Conservation (phyloP, 35 echinoderm and acorn worm genomes). For the Anneissia japonica region DNA sequence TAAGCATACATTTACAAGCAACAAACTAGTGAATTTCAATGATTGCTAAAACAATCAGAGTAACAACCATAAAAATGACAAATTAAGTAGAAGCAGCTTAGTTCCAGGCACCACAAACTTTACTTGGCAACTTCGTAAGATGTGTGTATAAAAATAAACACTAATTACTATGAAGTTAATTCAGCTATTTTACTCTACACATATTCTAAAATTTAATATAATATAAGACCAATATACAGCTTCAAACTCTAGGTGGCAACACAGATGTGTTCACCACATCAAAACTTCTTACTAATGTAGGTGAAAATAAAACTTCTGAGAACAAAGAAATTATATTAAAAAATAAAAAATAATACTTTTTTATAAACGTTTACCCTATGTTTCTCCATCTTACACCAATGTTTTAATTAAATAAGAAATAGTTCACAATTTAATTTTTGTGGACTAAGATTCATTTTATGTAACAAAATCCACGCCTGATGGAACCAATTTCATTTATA, state of each 20-base stretch:
- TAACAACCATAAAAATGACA: too few relatives aligned
- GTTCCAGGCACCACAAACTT: too few relatives aligned
- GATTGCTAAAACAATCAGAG: too few relatives aligned
- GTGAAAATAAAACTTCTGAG: background rate
- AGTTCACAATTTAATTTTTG: background rate
- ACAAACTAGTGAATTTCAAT: too few relatives aligned
- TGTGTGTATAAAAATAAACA: too few relatives aligned
- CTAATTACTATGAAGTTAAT: too few relatives aligned
- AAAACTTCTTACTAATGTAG: background rate
- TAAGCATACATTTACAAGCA: too few relatives aligned
- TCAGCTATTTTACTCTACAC: background rate
- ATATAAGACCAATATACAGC: background rate
- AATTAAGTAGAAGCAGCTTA: too few relatives aligned
- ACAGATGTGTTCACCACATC: background rate
- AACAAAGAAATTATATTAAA: background rate
- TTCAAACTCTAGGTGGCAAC: background rate
- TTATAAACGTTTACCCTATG: background rate
- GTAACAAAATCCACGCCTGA: background rate
- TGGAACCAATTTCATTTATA: conserved; percentile 42
- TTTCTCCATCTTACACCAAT: background rate
- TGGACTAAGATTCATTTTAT: background rate
- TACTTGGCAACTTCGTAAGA: too few relatives aligned
- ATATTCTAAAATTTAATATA: background rate
- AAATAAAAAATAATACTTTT: background rate
- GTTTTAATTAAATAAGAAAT: background rate